Base-by-base conservation (phyloP, 1,140 invertebrate species). In the Oreohelix idahoensis region DNA sequence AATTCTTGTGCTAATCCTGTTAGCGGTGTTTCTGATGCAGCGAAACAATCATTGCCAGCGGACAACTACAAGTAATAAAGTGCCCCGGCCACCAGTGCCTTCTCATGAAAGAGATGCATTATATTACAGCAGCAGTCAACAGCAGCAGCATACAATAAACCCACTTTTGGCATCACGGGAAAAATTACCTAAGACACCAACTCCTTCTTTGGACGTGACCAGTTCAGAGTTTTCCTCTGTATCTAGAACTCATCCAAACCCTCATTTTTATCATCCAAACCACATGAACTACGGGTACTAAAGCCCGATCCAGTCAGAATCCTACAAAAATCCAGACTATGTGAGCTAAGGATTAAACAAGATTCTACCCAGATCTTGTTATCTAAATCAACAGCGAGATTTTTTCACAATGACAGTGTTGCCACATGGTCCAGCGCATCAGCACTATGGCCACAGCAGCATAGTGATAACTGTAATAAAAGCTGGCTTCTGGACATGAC, bases 181-280 rank as follows among this genome's bases (percentile, higher is more conserved):
- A 49, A 85, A 85, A 71, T 32, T 87, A 83, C 63, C 63, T 0
- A 87, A 85, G 84, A 89, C 80, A 71, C 85, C 81, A 84, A 89
- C 84, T 15, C 83, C 83, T 42, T 90, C 86, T 83, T 76, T 90
- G 71, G 89, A 90, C 81, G 88, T 89, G 71, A 58, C 70, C 73
- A 89, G 88, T 77, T 89, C 90, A 73, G 90, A 91, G 84, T 90
- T 91, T 80, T 91, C 90, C 38, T 91, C 90, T 0, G 89, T 90
- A 11, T 91, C 90, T 5, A 86, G 88, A 58, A 87, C 86, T 80
- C 87, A 89, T 32, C 87, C 80, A 23, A 42, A 66, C n/a, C 63
- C 63, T 5, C 71, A 82, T 45, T 75, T 73, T 38, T 82, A 82
- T 63, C 49, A 51, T n/a, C 80, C 58, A 35, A 82, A 75, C 35